These are phyloP conservation scores for Galeopterus variegatus DNA, from an alignment of 2,113 vertebrate species.

Conservation along the genomic window DNA sequence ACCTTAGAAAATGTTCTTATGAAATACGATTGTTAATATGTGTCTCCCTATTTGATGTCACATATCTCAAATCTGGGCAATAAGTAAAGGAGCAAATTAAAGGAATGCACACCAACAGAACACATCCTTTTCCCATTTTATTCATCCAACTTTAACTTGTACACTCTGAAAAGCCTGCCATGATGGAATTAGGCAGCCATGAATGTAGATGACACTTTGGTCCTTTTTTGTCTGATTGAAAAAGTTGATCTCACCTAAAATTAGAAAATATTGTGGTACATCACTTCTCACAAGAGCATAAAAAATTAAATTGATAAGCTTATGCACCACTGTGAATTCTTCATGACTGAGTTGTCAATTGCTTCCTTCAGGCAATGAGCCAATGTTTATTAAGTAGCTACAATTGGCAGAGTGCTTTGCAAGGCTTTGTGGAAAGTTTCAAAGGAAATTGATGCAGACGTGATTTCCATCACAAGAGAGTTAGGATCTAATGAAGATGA, in stretches of 20 bases:
- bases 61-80: not conserved
- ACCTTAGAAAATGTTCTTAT: constrained; percentile 6
- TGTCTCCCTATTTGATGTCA: not conserved
- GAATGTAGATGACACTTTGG: not conserved
- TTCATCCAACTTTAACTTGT: constrained; percentile 2
- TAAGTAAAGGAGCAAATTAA: constrained; percentile 46
- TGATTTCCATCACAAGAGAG: constrained; percentile 23
- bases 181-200: not conserved
- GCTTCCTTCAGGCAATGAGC: constrained; percentile 36
- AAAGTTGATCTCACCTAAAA: constrained; percentile 25
- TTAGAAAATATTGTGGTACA: constrained; percentile 64
- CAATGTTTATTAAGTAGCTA: constrained; percentile 60
- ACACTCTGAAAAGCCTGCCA: not conserved
- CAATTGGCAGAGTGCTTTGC: not conserved
- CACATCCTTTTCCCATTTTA: not conserved
- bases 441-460: not conserved
- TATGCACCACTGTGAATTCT: constrained; percentile 49
- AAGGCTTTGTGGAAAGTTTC: constrained; percentile 27
- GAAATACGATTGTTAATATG: constrained; percentile 7
- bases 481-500: constrained; percentile 19
- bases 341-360: constrained; percentile 47
- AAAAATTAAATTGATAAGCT: constrained; percentile 61
- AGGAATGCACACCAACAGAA: not conserved
- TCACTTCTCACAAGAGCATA: constrained; percentile 48
- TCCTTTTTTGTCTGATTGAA: constrained; percentile 29